Evolutionary conservation across 1,140 invertebrate species (phyloP).

Genomic region (fruit fly (Drosophila melanogaster)): DNA sequence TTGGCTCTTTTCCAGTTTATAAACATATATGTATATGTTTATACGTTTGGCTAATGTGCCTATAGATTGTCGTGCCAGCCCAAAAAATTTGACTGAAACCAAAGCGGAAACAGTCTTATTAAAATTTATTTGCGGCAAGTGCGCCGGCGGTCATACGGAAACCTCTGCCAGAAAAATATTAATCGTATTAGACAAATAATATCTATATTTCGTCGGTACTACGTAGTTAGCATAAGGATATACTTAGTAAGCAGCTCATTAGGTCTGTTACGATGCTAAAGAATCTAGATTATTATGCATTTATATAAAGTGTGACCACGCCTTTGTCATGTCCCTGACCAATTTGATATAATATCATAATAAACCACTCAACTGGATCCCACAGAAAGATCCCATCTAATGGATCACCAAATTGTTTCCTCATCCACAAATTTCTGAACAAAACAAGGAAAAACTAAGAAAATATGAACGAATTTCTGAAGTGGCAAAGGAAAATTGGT

Average conservation of each 20-base stretch:
- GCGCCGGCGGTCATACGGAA: conserved; percentile 18
- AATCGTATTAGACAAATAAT: conserved; percentile 22
- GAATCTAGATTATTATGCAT: conserved; percentile 4
- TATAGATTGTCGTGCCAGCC: conserved; percentile 30
- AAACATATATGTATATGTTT: conserved; percentile 11
- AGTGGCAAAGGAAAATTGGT: conserved; percentile 59
- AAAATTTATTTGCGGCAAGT: conserved; percentile 71
- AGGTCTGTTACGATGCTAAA: neutral
- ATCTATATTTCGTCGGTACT: conserved; percentile 16
- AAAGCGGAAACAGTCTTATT: conserved; percentile 70
- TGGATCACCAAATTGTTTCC: conserved; percentile 31
- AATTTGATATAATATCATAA: conserved; percentile 13
- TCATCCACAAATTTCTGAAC: conserved; percentile 20
- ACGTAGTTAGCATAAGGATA: conserved; percentile 31
- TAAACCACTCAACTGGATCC: conserved; percentile 41
- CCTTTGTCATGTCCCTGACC: conserved; percentile 33
- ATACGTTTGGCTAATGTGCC: conserved; percentile 11
- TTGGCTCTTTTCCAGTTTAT: conserved; percentile 63
- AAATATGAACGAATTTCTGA: conserved; percentile 60
- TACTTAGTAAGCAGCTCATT: conserved; percentile 2
- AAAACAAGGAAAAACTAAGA: conserved; percentile 35
- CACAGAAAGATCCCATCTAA: conserved; percentile 28
- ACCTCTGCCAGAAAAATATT: conserved; percentile 19
- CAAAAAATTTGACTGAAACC: conserved; percentile 28
- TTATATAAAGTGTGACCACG: conserved; percentile 22